phyloP scores from a whole-genome alignment of 2,888 invertebrate species.

The Isotomurus palustris region DNA sequence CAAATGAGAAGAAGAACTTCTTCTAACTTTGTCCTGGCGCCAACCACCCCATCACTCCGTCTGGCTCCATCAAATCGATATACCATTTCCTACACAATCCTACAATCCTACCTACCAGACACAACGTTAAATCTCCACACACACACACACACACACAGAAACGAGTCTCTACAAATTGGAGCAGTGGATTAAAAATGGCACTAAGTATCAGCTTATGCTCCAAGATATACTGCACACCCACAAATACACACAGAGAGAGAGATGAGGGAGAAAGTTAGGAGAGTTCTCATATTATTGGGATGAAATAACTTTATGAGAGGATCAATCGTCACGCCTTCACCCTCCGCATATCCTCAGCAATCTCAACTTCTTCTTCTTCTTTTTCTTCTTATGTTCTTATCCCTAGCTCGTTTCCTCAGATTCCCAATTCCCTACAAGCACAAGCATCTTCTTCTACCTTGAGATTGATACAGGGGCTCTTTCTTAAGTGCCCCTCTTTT shows the following conservation, averaged over 20 bases:
- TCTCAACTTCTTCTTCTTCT: slow-evolving; percentile 2
- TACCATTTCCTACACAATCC: too few species aligned
- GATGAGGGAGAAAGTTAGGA: not conserved
- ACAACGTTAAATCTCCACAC: not conserved
- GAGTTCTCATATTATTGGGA: slow-evolving; percentile 13
- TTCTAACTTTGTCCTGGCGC: slow-evolving; percentile 4
- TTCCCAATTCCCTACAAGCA: too few species aligned
- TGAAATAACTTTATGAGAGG: slow-evolving; percentile 29
- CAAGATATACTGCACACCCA: slow-evolving; percentile 22
- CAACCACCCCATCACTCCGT: not conserved
- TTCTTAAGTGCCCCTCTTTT: too few species aligned
- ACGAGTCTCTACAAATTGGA: slow-evolving; percentile 20
- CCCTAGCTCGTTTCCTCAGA: not conserved
- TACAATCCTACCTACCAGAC: too few species aligned
- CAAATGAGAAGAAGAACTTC: not conserved
- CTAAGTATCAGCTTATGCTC: slow-evolving; percentile 23
- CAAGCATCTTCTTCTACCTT: too few species aligned
- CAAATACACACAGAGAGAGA: not conserved
- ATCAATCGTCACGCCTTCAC: slow-evolving; percentile 22
- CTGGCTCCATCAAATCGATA: not conserved
- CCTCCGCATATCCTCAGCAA: too few species aligned
- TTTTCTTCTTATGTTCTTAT: not conserved
- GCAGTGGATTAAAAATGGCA: slow-evolving; percentile 30
- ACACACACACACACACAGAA: too few species aligned
- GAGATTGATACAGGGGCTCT: too few species aligned